Percentiles rank a stretch among this genome's conserved stretches.
These are phyloP conservation scores for Myripristis jacobus DNA, from an alignment of 2,797 vertebrate species.

Conservation along the genomic window DNA sequence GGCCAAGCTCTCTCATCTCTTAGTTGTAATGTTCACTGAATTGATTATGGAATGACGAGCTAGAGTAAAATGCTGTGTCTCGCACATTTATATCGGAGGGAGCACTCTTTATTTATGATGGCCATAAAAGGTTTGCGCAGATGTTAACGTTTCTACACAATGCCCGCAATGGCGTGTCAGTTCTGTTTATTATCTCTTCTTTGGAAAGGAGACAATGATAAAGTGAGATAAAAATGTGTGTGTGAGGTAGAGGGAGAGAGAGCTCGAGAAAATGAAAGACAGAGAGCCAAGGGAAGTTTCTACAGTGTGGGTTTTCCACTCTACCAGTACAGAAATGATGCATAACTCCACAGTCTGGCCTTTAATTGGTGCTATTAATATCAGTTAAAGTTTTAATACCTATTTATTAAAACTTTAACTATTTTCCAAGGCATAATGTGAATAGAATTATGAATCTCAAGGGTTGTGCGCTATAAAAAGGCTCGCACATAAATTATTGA, in stretches of 20 bases:
- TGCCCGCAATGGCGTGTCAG: constrained; percentile 26
- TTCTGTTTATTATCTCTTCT: constrained; percentile 36
- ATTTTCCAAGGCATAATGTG: constrained; percentile 79
- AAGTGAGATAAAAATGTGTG: constrained; percentile 27
- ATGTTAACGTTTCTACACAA: constrained; percentile 63
- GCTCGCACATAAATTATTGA: constrained; percentile 82
- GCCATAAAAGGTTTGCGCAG: constrained; percentile 59
- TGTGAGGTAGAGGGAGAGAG: constrained; percentile 11
- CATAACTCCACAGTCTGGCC: constrained; percentile 74
- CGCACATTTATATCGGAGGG: constrained; percentile 53
- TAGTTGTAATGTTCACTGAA: constrained; percentile 67
- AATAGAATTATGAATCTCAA: constrained; percentile 84
- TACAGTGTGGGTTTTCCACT: constrained; percentile 66
- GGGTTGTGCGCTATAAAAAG: constrained; percentile 85
- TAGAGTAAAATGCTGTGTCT: constrained; percentile 62
- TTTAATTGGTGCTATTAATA: constrained; percentile 86
- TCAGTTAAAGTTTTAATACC: constrained; percentile 87
- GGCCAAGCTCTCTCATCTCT: constrained; percentile 56
- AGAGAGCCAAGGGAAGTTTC: constrained; percentile 54
- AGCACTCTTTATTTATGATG: constrained; percentile 55
- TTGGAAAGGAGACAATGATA: constrained; percentile 57
- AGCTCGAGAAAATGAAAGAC: constrained; percentile 39
- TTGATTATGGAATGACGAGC: constrained; percentile 73
- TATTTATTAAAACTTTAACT: constrained; percentile 85
- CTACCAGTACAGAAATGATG: constrained; percentile 76